These are phyloP conservation scores for Psilanteris sp. DNA, from an alignment of 1,140 invertebrate species.

Conservation along the genomic window DNA sequence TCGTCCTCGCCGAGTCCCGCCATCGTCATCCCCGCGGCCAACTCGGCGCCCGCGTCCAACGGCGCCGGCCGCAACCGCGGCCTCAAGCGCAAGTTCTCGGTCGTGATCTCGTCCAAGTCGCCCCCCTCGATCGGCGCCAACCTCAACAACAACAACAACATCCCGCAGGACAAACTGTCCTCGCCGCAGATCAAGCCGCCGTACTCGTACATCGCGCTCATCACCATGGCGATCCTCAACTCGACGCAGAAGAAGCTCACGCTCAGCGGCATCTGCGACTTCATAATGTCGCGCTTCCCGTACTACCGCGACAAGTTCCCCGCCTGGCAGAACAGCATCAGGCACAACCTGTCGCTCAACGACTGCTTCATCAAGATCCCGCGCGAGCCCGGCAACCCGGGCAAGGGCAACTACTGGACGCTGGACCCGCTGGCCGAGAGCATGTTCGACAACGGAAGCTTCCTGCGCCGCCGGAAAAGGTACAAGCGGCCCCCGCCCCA, in stretches of 20 bases:
- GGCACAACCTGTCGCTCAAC: conserved; percentile 98
- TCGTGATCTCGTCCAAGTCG: conserved; percentile 63
- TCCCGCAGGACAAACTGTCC: conserved; percentile 71
- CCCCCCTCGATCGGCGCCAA: conserved; percentile 32
- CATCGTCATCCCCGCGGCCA: conserved; percentile 63
- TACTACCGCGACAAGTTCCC: conserved; percentile 98
- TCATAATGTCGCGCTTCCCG: conserved; percentile 98
- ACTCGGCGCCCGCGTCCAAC: conserved; percentile 52
- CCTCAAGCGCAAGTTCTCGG: conserved; percentile 71
- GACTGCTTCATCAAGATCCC: conserved; percentile 99
- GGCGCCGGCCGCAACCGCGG: conserved; percentile 46
- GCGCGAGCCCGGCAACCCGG: conserved; percentile 97
- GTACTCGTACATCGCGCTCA: conserved; percentile 98
- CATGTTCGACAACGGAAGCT: conserved; percentile 99
- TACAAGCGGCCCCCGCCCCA: conserved; percentile 91
- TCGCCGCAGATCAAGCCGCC: conserved; percentile 92
- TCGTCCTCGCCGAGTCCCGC: conserved; percentile 69
- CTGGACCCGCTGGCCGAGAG: conserved; percentile 97
- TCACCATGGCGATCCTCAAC: conserved; percentile 98
- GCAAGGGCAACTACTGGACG: conserved; percentile 99
- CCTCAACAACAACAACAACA: conserved; percentile 61
- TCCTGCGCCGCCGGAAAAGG: conserved; percentile 94
- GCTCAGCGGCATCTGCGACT: conserved; percentile 98
- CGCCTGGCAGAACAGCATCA: conserved; percentile 97
- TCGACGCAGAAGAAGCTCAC: conserved; percentile 98